Evolutionary conservation across 2,888 invertebrate species (phyloP).

Genomic region (Zygaena filipendulae): DNA sequence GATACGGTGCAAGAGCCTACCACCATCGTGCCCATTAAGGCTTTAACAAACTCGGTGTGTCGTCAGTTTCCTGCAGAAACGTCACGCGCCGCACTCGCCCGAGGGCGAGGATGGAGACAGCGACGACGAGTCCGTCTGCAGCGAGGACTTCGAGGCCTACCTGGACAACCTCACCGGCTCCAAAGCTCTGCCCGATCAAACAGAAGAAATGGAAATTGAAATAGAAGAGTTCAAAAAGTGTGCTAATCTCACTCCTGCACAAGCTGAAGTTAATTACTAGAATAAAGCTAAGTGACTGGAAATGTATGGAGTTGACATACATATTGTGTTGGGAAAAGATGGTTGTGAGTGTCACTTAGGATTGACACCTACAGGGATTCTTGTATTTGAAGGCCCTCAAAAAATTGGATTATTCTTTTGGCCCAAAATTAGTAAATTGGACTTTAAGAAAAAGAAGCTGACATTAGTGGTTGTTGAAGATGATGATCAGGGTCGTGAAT

Average conservation of each 20-base stretch:
- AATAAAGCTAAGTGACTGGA: constrained; percentile 98
- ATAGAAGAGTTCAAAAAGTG: constrained; percentile 93
- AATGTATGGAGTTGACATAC: constrained; percentile 99
- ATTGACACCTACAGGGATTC: constrained; percentile 96
- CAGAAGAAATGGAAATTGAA: constrained; percentile 95
- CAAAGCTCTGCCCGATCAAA: constrained; percentile 84
- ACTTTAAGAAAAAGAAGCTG: constrained; percentile 97
- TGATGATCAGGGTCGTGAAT: constrained; percentile 95
- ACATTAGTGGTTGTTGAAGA: constrained; percentile 98
- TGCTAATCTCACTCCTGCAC: constrained; percentile 90
- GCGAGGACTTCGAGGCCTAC: constrained; percentile 81
- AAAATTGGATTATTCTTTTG: constrained; percentile 99
- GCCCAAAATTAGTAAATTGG: constrained; percentile 98
- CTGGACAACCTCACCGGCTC: constrained; percentile 65
- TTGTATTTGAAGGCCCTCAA: constrained; percentile 95
- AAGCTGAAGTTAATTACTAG: constrained; percentile 94
- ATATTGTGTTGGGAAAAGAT: constrained; percentile 96
- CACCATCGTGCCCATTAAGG: too few species aligned
- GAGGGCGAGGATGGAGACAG: constrained; percentile 63
- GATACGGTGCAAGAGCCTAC: constrained; percentile 6
- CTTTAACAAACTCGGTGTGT: too few species aligned
- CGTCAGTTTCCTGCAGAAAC: constrained; percentile 72
- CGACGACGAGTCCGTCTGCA: constrained; percentile 77
- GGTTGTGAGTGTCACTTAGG: constrained; percentile 96
- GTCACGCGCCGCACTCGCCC: constrained; percentile 34